Base-by-base conservation (phyloP, 2,888 invertebrate species). In the Lycia hirtaria region DNA sequence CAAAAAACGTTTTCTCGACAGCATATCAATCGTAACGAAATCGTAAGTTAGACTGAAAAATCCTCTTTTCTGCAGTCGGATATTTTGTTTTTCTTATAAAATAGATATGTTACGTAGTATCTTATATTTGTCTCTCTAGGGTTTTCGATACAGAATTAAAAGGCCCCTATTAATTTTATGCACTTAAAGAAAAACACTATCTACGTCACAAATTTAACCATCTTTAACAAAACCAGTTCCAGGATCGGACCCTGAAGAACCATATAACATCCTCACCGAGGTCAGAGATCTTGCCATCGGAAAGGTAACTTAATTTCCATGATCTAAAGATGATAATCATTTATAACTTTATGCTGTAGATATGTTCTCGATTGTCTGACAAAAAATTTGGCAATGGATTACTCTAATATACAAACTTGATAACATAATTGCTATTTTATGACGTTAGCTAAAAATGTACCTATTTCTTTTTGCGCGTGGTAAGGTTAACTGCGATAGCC, bases 241-340 rank as follows among this genome's bases (percentile, higher is more conserved):
- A 77, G 85, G 75, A 57, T 75, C 80, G 3, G 87, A 88, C 50
- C 68, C 81, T 0, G 88, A 91, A 9, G 90, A 90, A 58, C 75
- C 91, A 0, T 87, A 78, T 62, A 60, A 67, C 22, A 83, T 90
- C 62, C 71, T 92, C 14, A 83, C 88, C 4, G 84, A 87, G 68
- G 89, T 89, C 28, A 77, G 90, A 48, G 87, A 90, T 63, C 63
- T 62, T 50, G 68, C 88, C 35, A 86, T 87, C 32, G 91, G 91
- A 67, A 91, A 86, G 86, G 91, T 89, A 73, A 58, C 45, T 49
- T 48, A 32, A 24, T 32, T 0, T 12, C 7, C 2, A 10, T 14
- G 15, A 0, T 0, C 7, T 41, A 48, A 52, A 43, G 45, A n/a
- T 44, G 2, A 45, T 17, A 22, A 24, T 43, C 3, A 33, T 40